Conservation (phyloP, 2,888 invertebrate genomes). For the Tipula vernalis region DNA sequence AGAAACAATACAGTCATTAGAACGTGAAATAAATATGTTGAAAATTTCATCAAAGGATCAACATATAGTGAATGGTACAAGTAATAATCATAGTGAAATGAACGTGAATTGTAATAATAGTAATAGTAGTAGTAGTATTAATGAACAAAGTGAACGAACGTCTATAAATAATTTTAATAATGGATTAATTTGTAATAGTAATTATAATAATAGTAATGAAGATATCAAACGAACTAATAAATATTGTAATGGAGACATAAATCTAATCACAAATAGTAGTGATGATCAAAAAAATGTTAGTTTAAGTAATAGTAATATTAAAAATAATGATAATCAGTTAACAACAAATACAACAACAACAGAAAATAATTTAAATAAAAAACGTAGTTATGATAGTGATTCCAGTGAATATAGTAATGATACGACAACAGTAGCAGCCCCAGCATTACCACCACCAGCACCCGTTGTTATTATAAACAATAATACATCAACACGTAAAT, state of each 20-base stretch:
- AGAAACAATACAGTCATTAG: constrained; percentile 49
- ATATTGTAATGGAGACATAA: constrained; percentile 5
- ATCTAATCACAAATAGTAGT: constrained; percentile 8
- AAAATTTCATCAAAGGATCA: constrained; percentile 18
- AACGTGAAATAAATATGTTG: constrained; percentile 41
- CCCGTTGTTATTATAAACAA: neutral
- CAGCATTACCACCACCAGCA: neutral
- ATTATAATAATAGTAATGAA: constrained; percentile 8
- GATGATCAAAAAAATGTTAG: constrained; percentile 16
- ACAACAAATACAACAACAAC: neutral
- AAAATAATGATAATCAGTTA: constrained; percentile 9
- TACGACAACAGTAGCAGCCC: neutral
- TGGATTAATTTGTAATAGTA: constrained; percentile 8
- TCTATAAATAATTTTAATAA: neutral
- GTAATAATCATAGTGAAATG: constrained; percentile 17
- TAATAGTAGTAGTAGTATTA: neutral
- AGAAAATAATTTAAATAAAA: constrained; percentile 7
- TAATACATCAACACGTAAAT: constrained; percentile 10
- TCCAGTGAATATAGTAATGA: constrained; percentile 18
- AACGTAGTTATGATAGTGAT: constrained; percentile 28
- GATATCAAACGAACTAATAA: constrained; percentile 8
- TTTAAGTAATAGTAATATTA: constrained; percentile 14
- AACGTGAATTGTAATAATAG: constrained; percentile 15
- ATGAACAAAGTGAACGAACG: constrained; percentile 9
- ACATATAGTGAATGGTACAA: constrained; percentile 16